Percentiles rank a stretch among this genome's conserved stretches.
Conservation (phyloP, 2,888 invertebrate genomes). For the Mythimna impura region DNA sequence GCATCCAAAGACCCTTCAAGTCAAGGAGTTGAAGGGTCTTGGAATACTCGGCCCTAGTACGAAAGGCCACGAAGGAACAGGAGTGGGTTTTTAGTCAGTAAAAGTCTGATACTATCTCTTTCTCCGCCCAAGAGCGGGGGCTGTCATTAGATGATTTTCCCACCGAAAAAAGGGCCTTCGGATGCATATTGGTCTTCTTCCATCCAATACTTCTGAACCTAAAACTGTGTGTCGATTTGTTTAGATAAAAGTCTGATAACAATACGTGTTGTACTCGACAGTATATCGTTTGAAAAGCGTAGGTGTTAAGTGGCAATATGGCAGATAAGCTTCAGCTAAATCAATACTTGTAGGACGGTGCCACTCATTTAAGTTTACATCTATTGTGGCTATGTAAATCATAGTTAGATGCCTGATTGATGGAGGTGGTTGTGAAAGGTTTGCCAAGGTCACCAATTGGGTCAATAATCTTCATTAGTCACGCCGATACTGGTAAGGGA, state of each 20-base stretch:
- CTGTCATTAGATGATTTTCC: too few species aligned
- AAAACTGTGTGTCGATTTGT: conserved; percentile 23
- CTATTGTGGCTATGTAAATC: neutral
- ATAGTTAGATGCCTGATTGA: conserved; percentile 4
- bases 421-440: neutral
- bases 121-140: too few species aligned
- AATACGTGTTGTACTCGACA: conserved; percentile 16
- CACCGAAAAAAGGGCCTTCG: too few species aligned
- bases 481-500: conserved; percentile 3
- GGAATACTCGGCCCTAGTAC: too few species aligned
- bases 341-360: conserved; percentile 40
- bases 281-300: conserved; percentile 43
- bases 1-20: conserved; percentile 4
- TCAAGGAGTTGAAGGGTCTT: conserved; percentile 10
- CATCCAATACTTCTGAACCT: conserved; percentile 28
- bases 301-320: conserved; percentile 48
- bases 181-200: too few species aligned
- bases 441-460: neutral
- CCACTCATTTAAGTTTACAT: conserved; percentile 21
- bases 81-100: too few species aligned
- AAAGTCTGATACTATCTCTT: too few species aligned
- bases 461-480: neutral
- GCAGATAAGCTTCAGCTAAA: conserved; percentile 45
- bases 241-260: conserved; percentile 46
- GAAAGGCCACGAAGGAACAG: too few species aligned